Evolutionary conservation across 2,113 vertebrate species (phyloP), one percentile per base, ranked within the genome.

Genomic region (Coryphaenoides rupestris): DNA sequence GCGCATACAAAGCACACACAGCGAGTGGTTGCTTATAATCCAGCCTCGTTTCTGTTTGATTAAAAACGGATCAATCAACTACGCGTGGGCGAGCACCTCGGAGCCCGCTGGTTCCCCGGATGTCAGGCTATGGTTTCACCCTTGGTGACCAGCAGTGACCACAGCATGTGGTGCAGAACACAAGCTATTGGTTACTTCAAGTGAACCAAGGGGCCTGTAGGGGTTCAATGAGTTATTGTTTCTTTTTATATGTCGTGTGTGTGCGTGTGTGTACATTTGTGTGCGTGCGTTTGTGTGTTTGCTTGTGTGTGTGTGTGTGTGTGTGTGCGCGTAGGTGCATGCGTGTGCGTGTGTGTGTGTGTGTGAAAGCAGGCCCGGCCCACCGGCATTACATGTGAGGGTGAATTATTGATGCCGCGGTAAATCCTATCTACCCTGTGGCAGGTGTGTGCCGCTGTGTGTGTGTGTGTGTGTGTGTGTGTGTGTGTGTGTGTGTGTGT

Each of bases 321-420:
- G 19, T 21, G 19, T 22, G 28, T 40, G 47, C 13, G 47, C 7
- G 58, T 60, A 16, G 45, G 26, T 40, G 13, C 46, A 10, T 40
- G 15, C 21, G 21, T n/a, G n/a, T 5, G 47, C 13, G n/a, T 50
- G 19, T 23, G 19, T 21, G 19, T 22, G 28, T 40, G 47, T n/a
- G 47, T n/a, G 58, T 46, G 24, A 45, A 7, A n/a, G 13, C 40
- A 5, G 19, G 15, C 21, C 14, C 47, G n/a, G 17, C 15, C 47
- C 9, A 17, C 1, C n/a, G 62, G 66, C 60, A 75, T 52, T 66
- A 54, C 63, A 21, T 55, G 16, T 21, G 66, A 55, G 50, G 55
- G 59, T 86, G 71, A 87, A 87, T 87, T 85, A 88, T 86, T 84
- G 77, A 86, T 86, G 75, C 77, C 67, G 76, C 75, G 47, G 77